Conservation (phyloP, 1,140 invertebrate genomes). For the Phymastichus coffea region DNA sequence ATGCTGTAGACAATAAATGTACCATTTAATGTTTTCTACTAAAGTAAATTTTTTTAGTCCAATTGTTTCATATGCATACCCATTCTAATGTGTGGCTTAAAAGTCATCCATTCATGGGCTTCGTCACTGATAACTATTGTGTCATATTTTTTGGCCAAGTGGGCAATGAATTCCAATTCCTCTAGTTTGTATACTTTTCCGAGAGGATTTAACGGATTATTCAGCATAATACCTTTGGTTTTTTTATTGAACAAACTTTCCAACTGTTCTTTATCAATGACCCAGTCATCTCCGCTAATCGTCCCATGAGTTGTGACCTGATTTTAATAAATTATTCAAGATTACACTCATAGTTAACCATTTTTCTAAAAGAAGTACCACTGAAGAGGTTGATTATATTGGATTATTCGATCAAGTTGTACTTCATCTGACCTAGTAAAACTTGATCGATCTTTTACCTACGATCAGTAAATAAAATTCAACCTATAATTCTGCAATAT, state of each 20-base stretch:
- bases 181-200: conserved; percentile 82
- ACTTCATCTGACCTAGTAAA: too few relatives aligned
- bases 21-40: neutral
- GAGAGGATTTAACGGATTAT: conserved; percentile 92
- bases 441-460: too few relatives aligned
- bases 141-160: conserved; percentile 90
- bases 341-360: neutral
- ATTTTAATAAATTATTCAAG: neutral
- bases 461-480: neutral
- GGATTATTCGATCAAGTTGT: too few relatives aligned
- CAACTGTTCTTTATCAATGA: conserved; percentile 81
- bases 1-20: conserved; percentile 60
- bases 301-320: conserved; percentile 15
- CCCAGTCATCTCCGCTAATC: conserved; percentile 75
- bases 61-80: conserved; percentile 55
- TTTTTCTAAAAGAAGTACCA: too few relatives aligned
- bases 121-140: conserved; percentile 92
- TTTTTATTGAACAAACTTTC: conserved; percentile 78
- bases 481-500: too few relatives aligned
- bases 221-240: too few relatives aligned
- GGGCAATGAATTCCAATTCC: conserved; percentile 78
- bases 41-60: neutral
- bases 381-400: too few relatives aligned
- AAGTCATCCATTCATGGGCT: conserved; percentile 97
- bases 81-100: conserved; percentile 84